Conservation (phyloP, 2,113 vertebrate species). For the Callopanchax toddi region DNA sequence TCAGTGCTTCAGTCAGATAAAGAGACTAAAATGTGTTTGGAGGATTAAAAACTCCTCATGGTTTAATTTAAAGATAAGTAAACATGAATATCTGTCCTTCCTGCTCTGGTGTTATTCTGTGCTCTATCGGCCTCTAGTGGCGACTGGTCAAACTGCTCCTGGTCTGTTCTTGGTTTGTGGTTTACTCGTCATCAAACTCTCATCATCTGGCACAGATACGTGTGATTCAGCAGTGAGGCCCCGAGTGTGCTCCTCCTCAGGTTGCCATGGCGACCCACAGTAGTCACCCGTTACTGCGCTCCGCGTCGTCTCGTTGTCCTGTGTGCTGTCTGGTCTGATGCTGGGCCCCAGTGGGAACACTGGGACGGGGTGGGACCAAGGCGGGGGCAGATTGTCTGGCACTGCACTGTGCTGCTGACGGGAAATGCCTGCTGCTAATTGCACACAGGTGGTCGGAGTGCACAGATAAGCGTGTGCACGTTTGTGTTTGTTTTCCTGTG, state of each 20-base stretch:
- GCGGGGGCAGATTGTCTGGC: constrained; percentile 62
- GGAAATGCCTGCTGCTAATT: constrained; percentile 78
- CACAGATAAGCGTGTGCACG: constrained; percentile 31
- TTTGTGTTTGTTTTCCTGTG: constrained; percentile 53
- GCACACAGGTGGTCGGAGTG: constrained; percentile 68
- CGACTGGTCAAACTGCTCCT: neutral
- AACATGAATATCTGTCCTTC: constrained; percentile 1
- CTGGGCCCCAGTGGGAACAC: constrained; percentile 30
- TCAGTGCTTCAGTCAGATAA: too few species aligned
- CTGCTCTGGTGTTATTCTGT: constrained; percentile 17
- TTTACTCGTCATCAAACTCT: constrained; percentile 4
- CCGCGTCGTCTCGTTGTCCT: neutral
- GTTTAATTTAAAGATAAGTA: constrained; percentile 9
- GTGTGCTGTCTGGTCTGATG: constrained; percentile 3
- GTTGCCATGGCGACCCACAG: constrained; percentile 9
- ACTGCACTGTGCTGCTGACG: constrained; percentile 63
- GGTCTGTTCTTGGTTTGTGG: constrained; percentile 30
- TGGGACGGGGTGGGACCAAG: neutral
- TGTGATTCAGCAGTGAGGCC: neutral
- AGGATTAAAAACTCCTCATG: too few species aligned
- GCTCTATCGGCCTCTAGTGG: constrained; percentile 68
- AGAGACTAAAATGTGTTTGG: too few species aligned
- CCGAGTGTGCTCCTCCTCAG: neutral
- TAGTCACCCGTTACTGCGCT: constrained; percentile 15
- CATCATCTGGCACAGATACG: constrained; percentile 26